These are phyloP conservation scores for Cepaea hortensis DNA, from an alignment of 2,888 invertebrate species.

Conservation along the genomic window DNA sequence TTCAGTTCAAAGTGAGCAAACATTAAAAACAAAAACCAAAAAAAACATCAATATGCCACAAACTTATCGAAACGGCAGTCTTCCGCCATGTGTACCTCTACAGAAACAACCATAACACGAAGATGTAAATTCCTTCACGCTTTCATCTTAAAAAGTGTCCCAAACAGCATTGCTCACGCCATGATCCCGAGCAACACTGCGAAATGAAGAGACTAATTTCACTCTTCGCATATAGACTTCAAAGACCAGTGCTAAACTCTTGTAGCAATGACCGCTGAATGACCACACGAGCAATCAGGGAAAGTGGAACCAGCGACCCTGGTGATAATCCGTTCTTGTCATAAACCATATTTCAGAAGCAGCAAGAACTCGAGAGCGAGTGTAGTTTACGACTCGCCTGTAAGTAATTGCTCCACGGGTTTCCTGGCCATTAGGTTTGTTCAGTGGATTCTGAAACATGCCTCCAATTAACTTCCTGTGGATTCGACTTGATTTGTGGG, in stretches of 20 bases:
- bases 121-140: too few species aligned
- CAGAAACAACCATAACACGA: too few species aligned
- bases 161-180: too few species aligned
- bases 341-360: conserved; percentile 27
- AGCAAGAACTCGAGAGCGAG: neutral
- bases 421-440: neutral
- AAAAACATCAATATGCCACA: too few species aligned
- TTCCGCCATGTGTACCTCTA: too few species aligned
- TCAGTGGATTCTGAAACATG: conserved; percentile 2
- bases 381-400: neutral
- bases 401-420: conserved; percentile 1
- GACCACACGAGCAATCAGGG: neutral
- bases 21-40: neutral
- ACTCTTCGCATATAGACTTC: neutral
- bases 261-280: neutral
- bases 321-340: conserved; percentile 21
- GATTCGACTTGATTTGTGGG: conserved; percentile 1
- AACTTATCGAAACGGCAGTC: too few species aligned
- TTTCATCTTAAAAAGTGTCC: too few species aligned
- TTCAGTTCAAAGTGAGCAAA: neutral
- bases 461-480: conserved; percentile 17
- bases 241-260: neutral
- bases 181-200: neutral
- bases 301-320: conserved; percentile 5
- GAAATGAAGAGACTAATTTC: neutral